Evolutionary conservation across 1,140 invertebrate genomes (phyloP), one percentile per base, ranked within the genome.

Genomic region (Cyphomyrmex costatus): DNA sequence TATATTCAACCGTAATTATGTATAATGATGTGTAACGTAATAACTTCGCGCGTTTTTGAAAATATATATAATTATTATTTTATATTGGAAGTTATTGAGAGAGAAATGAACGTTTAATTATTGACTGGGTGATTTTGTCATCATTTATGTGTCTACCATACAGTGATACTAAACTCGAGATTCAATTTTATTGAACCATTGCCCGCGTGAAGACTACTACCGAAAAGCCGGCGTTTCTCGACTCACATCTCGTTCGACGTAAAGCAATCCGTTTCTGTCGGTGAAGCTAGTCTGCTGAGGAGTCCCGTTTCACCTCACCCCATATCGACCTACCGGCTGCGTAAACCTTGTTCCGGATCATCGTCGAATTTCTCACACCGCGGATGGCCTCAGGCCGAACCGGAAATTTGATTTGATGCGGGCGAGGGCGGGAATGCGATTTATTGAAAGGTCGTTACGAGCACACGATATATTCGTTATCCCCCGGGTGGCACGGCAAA

Each of bases 391-490:
- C n/a, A 53, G 27, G n/a, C 58, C 60, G 49, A 19, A 51, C 4
- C 53, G 84, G 84, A 86, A 86, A 88, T 88, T 86, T 80, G 86
- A 88, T 86, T 88, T 79, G 83, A 87, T 56, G 76, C 33, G 73
- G 65, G 66, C 46, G 76, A 33, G 73, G 65, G 12, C 12, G 85
- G 86, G 68, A 87, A 88, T 87, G 49, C 85, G 68, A 88, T 88
- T 88, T 88, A 87, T 88, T 60, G 87, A 84, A 87, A 87, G 86
- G 78, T 87, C 86, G 70, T 87, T 87, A 65, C 30, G 51, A 53
- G 33, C 33, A 33, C n/a, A 68, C 77, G 86, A 83, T 87, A 74
- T 60, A 65, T 73, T 73, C 68, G 79, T 83, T 63, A 63, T 51
- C 53, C 56, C 61, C 53, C 27, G 36, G 53, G 33, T 73, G 70